These are phyloP conservation scores for Megaceryle maxima DNA, from an alignment of 2,113 vertebrate genomes.

Conservation along the genomic window DNA sequence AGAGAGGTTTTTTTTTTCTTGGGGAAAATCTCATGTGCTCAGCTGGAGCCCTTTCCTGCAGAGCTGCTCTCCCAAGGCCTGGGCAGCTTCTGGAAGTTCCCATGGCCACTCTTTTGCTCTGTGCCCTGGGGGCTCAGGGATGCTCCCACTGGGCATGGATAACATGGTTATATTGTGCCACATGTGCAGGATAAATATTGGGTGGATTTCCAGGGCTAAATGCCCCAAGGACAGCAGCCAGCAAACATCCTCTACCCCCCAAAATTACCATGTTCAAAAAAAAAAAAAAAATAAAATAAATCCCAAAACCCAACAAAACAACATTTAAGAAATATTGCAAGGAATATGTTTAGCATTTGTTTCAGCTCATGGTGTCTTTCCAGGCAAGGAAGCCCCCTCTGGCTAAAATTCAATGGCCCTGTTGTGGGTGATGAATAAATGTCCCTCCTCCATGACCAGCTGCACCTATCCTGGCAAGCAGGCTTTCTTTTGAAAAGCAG, in stretches of 20 bases:
- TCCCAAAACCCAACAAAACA: neutral
- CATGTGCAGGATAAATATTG: neutral
- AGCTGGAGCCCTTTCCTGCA: constrained; percentile 36
- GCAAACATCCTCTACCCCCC: neutral
- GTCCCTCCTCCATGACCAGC: neutral
- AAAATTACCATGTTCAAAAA: neutral
- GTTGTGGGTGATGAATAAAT: neutral
- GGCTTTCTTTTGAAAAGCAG: neutral
- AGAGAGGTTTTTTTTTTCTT: constrained; percentile 7
- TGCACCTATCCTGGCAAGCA: neutral
- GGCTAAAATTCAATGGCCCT: neutral
- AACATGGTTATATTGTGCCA: fast-evolving
- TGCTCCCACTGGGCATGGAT: neutral
- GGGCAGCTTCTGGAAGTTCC: constrained; percentile 4
- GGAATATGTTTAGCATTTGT: neutral
- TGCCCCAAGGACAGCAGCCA: neutral
- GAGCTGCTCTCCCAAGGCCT: neutral
- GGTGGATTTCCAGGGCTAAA: neutral
- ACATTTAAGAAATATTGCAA: neutral
- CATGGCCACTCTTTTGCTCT: neutral
- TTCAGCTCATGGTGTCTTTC: neutral
- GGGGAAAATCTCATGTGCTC: neutral
- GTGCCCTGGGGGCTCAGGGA: neutral
- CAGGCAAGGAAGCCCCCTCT: neutral
- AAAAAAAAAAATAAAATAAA: neutral